Percentiles rank a stretch among this genome's conserved stretches.
phyloP scores from a whole-genome alignment of 2,888 invertebrate genomes.

The Kuschelorhynchus macadamiae region DNA sequence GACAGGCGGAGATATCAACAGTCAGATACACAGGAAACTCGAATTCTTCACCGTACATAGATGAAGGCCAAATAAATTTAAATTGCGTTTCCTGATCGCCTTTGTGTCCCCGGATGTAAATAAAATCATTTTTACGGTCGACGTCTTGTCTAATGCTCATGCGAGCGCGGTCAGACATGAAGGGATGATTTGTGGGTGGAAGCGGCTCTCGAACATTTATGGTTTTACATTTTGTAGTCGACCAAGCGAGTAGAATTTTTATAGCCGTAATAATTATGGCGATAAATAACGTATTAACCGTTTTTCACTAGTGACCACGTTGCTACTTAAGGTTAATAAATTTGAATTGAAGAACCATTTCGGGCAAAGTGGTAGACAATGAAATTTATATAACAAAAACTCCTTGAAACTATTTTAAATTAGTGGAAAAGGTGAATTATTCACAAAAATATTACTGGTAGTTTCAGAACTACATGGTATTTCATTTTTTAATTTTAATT shows the following conservation, averaged over 20 bases:
- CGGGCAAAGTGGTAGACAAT: too few relatives aligned
- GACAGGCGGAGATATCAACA: background rate
- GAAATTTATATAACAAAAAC: too few relatives aligned
- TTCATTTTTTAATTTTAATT: too few relatives aligned
- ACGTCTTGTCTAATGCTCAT: constrained; percentile 21
- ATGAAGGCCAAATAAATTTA: constrained; percentile 21
- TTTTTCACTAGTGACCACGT: too few relatives aligned
- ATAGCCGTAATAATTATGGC: background rate
- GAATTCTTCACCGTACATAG: constrained; percentile 16
- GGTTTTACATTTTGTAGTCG: background rate
- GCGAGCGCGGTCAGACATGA: constrained; percentile 29
- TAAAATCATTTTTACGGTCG: constrained; percentile 42
- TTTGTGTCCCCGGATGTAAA: constrained; percentile 40
- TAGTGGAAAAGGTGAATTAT: too few relatives aligned
- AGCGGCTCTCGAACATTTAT: constrained; percentile 22
- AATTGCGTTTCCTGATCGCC: constrained; percentile 28
- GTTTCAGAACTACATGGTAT: too few relatives aligned
- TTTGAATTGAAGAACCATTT: too few relatives aligned
- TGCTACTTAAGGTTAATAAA: too few relatives aligned
- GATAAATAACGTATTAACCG: background rate
- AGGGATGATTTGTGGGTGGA: constrained; percentile 41
- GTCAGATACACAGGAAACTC: constrained; percentile 20
- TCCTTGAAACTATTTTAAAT: too few relatives aligned
- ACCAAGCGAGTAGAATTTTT: constrained; percentile 3
- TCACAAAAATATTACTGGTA: too few relatives aligned